These are phyloP conservation scores for Sinosuthora webbiana DNA, from an alignment of 2,113 vertebrate species.

Conservation along the genomic window DNA sequence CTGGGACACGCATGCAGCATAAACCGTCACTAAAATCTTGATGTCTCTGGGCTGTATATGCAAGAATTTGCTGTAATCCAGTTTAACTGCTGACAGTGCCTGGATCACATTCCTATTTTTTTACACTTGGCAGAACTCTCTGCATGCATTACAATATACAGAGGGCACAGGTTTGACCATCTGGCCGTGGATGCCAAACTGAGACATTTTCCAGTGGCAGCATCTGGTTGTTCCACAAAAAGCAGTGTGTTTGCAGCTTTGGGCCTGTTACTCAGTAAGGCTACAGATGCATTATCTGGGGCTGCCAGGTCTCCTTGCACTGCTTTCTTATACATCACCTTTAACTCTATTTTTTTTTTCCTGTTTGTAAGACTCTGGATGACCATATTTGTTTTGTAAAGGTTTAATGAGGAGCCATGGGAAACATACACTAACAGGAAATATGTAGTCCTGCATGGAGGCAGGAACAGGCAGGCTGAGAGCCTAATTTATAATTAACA, in stretches of 20 bases:
- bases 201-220: conserved; percentile 33
- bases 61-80: not conserved
- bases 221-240: conserved; percentile 47
- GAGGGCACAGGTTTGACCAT: conserved; percentile 32
- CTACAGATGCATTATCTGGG: not conserved
- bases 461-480: not conserved
- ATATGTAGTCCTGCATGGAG: not conserved
- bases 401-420: not conserved
- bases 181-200: conserved; percentile 32
- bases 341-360: not conserved
- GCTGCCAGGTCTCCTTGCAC: not conserved
- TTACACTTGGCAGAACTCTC: conserved; percentile 4
- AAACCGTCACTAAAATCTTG: not conserved
- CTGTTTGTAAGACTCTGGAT: not conserved
- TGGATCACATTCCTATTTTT: not conserved
- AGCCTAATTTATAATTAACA: not conserved
- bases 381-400: not conserved
- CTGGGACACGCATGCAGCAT: not conserved
- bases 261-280: not conserved
- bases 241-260: conserved; percentile 23
- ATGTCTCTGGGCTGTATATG: not conserved
- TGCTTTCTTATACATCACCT: not conserved
- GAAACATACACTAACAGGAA: not conserved
- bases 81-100: not conserved
- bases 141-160: not conserved